These are phyloP conservation scores for Tachysurus fulvidraco DNA, from an alignment of 2,113 vertebrate genomes.

Conservation along the genomic window DNA sequence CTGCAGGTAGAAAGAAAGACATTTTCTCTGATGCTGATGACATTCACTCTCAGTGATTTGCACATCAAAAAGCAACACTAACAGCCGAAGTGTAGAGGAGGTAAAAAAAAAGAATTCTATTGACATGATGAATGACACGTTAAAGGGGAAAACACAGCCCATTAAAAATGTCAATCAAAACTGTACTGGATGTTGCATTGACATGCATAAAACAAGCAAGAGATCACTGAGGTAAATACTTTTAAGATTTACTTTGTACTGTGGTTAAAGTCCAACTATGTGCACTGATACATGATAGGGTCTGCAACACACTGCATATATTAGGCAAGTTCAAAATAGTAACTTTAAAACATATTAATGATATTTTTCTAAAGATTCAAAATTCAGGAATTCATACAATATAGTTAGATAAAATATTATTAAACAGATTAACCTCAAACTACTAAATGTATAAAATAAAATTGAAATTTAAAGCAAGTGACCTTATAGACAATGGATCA, in stretches of 20 bases:
- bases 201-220: slow-evolving; percentile 48
- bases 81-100: background rate
- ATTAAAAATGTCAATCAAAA: slow-evolving; percentile 59
- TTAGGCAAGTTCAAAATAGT: background rate
- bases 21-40: slow-evolving; percentile 22
- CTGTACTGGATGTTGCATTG: slow-evolving; percentile 28
- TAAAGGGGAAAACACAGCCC: slow-evolving; percentile 53
- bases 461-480: slow-evolving; percentile 1
- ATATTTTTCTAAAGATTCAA: background rate
- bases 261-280: slow-evolving; percentile 10
- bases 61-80: slow-evolving; percentile 2
- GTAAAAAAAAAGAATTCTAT: slow-evolving; percentile 1
- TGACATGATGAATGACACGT: slow-evolving; percentile 50
- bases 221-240: slow-evolving; percentile 40
- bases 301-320: background rate
- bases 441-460: background rate
- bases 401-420: background rate
- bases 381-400: background rate
- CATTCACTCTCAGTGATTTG: background rate
- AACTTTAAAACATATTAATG: background rate
- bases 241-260: slow-evolving; percentile 10
- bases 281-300: background rate
- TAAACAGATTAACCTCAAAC: background rate
- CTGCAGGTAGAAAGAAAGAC: background rate
- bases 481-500: background rate